A percentile compares a stretch with the other conserved stretches of the same genome.
These are phyloP conservation scores for Lepidocolaptes lacrymiger DNA, from an alignment of 2,797 vertebrate genomes.

Conservation along the genomic window DNA sequence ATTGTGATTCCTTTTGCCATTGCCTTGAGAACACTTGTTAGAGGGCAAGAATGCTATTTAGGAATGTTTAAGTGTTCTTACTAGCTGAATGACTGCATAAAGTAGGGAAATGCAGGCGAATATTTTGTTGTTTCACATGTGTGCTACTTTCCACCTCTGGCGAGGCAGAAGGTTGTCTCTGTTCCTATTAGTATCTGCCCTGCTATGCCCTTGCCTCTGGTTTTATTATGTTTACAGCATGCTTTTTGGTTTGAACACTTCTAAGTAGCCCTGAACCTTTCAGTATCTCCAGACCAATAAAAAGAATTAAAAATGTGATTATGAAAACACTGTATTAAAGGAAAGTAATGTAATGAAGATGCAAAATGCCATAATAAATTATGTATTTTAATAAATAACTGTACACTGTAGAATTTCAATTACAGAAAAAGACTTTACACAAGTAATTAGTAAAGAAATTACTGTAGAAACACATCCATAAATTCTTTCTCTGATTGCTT, in stretches of 20 bases:
- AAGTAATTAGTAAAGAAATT: conserved; percentile 71
- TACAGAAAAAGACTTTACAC: conserved; percentile 69
- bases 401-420: conserved; percentile 59
- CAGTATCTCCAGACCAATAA: background rate
- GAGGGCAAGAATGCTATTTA: background rate
- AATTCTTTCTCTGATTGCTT: conserved; percentile 68
- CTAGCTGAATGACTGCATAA: background rate
- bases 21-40: background rate
- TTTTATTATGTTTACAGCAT: background rate
- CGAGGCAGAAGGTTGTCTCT: background rate
- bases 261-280: background rate
- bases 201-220: background rate
- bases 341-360: conserved; percentile 35
- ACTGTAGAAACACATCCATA: conserved; percentile 49
- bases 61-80: background rate
- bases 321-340: background rate
- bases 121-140: background rate
- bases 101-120: background rate
- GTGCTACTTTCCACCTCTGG: background rate
- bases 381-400: conserved; percentile 68
- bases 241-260: background rate
- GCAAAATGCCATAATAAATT: conserved; percentile 56
- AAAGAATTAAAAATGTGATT: background rate
- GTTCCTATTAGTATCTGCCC: background rate
- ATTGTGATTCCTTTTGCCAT: background rate